A percentile compares a stretch with the other conserved stretches of the same genome.
These are phyloP conservation scores for Rhabdomys dilectus DNA, from an alignment of 2,113 vertebrate species.

Conservation along the genomic window DNA sequence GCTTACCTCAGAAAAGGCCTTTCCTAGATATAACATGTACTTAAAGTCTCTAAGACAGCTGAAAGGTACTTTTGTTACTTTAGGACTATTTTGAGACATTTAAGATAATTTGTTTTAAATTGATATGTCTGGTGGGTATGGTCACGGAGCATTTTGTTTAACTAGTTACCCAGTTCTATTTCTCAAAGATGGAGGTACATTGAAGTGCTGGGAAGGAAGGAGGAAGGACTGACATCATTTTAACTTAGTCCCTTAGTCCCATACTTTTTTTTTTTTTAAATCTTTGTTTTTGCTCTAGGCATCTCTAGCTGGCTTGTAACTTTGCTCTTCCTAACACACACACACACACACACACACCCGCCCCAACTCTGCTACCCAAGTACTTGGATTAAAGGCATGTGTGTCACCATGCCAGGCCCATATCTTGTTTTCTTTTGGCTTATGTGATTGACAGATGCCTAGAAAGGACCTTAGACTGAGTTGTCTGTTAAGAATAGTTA, in stretches of 20 bases:
- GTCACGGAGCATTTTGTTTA: conserved; percentile 5
- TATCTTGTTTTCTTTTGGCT: conserved; percentile 29
- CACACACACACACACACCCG: too few relatives aligned
- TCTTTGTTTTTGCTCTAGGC: background rate
- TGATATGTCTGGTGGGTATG: background rate
- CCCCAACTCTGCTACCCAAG: background rate
- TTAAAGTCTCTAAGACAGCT: background rate
- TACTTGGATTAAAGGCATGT: background rate
- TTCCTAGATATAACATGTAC: background rate
- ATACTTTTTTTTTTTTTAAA: background rate
- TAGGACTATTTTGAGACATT: conserved; percentile 51
- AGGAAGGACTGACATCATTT: background rate
- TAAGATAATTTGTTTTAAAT: conserved; percentile 46
- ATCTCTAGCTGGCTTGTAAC: background rate
- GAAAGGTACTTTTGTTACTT: background rate
- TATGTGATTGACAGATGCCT: background rate
- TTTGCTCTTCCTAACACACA: too few relatives aligned
- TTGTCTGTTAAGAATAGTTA: background rate
- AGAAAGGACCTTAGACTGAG: background rate
- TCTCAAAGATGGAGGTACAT: background rate
- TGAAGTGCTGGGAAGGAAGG: background rate
- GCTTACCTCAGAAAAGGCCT: background rate
- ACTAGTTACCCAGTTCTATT: background rate
- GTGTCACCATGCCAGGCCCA: background rate
- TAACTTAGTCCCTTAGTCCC: background rate